Evolutionary conservation across 2,797 vertebrate genomes (phyloP), one percentile per base, ranked within the genome.

Genomic region (Cygnus olor): DNA sequence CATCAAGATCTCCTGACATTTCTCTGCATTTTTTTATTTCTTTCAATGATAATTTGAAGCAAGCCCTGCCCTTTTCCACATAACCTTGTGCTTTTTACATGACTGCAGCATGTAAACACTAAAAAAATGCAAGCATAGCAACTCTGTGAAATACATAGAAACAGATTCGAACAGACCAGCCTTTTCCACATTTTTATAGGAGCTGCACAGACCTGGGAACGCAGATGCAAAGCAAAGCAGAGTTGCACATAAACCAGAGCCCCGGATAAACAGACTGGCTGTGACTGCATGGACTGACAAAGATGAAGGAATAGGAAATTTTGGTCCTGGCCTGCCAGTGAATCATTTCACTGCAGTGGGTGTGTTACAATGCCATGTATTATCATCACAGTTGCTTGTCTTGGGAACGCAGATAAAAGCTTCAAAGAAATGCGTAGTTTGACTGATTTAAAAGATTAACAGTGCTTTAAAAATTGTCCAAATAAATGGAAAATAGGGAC

Each of bases 401-500:
- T 63, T 24, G 30, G 57, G 71, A 91, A 80, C 0, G 8, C 19
- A 93, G 97, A 70, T 79, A 87, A 82, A 84, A 95, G 80, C 85
- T 93, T 66, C 77, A 25, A 19, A 94, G 86, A 95, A 97, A 96
- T 76, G 85, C 86, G 94, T 94, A 91, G 88, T 63, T 93, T 57
- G 93, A 92, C 92, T 91, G 84, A 85, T 88, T 93, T 94, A 85
- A 96, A 95, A 97, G 97, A 94, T 93, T 91, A 98, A 94, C 91
- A 40, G 56, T 3, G 47, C 96, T 95, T 71, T 32, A 89, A 94
- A 94, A 96, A 94, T 38, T 27, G 38, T 70, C 82, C 36, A 79
- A 80, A 87, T 60, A 94, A 80, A 90, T 96, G 97, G 98, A 98
- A 98, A 98, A 96, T 96, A 82, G 17, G 76, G 96, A 95, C 84